Base-by-base conservation (phyloP, 2,113 vertebrate genomes). In the Argyrosomus japonicus region DNA sequence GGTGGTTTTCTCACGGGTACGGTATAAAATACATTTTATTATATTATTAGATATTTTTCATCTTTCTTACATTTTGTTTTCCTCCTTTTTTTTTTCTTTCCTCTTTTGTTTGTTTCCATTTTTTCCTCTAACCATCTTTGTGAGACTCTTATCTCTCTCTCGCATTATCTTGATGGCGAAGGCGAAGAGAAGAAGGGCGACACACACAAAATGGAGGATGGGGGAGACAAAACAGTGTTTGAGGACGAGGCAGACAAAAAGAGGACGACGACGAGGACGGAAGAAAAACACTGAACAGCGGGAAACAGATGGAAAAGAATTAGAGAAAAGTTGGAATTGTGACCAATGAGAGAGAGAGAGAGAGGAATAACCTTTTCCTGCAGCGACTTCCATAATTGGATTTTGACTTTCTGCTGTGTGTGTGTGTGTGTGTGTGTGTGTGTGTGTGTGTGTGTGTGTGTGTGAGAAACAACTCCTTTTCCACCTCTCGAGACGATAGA, bases 371-470 rank as follows among this genome's bases (percentile, higher is more conserved):
- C 82, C 75, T 86, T 91, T 82, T 80, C 84, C 81, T 75, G 15
- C 75, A 84, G 77, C 71, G 32, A 53, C 77, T 58, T 63, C 80
- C 43, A 70, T 88, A 90, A 92, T 91, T 89, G 79, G 87, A 92
- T 91, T 91, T 85, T 81, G 73, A 89, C 79, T 85, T 36, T 68
- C 19, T 58, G 71, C 36, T 65, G 47, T 75, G 63, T 68, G 71
- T 68, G 72, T 32, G 29, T 1, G 1, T 32, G 29, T 32, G 29
- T 32, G 29, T 63, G 65, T 63, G 58, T 64, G 67, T 77, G 73
- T 70, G 74, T 74, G 82, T 51, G 82, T 69, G 77, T 62, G 56
- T 54, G 81, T 62, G 51, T 60, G 50, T 68, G 48, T 58, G 63
- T 48, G 62, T 63, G 58, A 14, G 64, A 23, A 63, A 64, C 23